Conservation (phyloP, 2,888 invertebrate genomes). For the Melinaea menophilus region DNA sequence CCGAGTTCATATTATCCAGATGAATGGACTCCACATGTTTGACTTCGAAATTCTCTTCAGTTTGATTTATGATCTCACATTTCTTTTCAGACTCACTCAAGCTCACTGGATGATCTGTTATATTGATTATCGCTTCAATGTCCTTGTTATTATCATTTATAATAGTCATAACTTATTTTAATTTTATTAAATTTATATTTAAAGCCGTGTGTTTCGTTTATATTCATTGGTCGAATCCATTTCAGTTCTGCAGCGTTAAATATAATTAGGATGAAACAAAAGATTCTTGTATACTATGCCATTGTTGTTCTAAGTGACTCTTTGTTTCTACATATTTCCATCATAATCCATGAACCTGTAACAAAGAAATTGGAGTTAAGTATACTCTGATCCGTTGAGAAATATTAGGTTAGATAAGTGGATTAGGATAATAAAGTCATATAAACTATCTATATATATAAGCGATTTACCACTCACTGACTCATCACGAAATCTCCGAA, state of each 20-base stretch:
- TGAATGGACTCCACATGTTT: conserved; percentile 50
- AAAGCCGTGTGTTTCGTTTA: neutral
- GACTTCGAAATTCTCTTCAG: conserved; percentile 28
- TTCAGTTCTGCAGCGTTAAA: conserved; percentile 8
- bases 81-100: conserved; percentile 21
- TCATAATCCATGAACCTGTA: too few species aligned
- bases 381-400: too few species aligned
- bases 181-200: conserved; percentile 2
- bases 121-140: conserved; percentile 8
- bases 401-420: too few species aligned
- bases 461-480: too few species aligned
- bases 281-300: conserved; percentile 6
- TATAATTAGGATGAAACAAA: conserved; percentile 10
- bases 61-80: conserved; percentile 31
- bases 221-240: neutral
- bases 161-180: neutral
- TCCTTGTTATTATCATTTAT: conserved; percentile 3
- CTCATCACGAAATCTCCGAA: too few species aligned
- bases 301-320: neutral
- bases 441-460: too few species aligned
- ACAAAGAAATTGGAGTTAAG: too few species aligned
- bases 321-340: too few species aligned
- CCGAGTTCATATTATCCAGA: conserved; percentile 58
- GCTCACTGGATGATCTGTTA: neutral
- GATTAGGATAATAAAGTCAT: too few species aligned